These are phyloP conservation scores for Barypeithes pellucidus DNA, from an alignment of 2,888 invertebrate species.

Conservation along the genomic window DNA sequence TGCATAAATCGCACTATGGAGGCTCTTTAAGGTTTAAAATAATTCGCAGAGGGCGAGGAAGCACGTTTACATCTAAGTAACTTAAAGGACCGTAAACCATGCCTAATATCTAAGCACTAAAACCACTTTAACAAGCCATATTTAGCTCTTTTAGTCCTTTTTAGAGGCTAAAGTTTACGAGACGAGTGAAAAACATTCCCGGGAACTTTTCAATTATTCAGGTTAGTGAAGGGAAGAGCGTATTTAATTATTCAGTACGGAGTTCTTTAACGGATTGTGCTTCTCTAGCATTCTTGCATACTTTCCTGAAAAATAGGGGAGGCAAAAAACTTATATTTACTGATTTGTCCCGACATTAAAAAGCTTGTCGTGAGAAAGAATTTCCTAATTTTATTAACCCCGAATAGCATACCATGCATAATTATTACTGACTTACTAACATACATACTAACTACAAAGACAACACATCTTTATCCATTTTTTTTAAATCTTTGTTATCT, in stretches of 20 bases:
- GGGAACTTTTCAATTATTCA: conserved; percentile 22
- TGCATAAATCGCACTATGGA: background rate
- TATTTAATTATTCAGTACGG: conserved; percentile 18
- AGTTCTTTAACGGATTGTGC: conserved; percentile 6
- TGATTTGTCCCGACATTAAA: background rate
- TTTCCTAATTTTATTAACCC: no score
- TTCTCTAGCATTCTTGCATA: conserved; percentile 1
- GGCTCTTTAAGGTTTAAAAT: conserved; percentile 5
- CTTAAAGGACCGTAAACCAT: conserved; percentile 8
- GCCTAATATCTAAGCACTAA: conserved; percentile 22
- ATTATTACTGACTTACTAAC: no score
- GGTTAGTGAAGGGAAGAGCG: conserved; percentile 15
- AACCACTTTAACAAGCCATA: conserved; percentile 23
- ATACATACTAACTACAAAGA: no score
- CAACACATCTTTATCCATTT: no score
- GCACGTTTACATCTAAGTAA: conserved; percentile 8
- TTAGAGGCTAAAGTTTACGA: conserved; percentile 20
- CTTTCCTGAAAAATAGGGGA: background rate
- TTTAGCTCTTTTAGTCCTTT: conserved; percentile 14
- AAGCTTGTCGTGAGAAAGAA: no score
- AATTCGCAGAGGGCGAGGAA: conserved; percentile 4
- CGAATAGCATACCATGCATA: no score
- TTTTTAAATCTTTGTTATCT: no score
- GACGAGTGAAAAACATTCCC: conserved; percentile 23
- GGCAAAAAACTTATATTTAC: background rate